These are phyloP conservation scores for Crocuta crocuta DNA, from an alignment of 2,113 vertebrate species.

Conservation along the genomic window DNA sequence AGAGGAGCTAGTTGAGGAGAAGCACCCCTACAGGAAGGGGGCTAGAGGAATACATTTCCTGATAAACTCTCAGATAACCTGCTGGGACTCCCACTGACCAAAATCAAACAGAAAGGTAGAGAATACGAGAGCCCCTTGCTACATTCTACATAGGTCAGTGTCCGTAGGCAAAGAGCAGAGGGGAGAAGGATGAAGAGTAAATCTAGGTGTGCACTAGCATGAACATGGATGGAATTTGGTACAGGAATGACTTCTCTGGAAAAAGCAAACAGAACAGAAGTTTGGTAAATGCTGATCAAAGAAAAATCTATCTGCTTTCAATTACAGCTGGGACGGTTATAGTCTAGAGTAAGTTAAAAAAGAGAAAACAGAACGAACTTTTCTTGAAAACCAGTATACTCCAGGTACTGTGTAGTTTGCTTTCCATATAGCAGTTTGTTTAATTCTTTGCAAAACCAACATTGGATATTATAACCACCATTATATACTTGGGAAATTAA, in stretches of 20 bases:
- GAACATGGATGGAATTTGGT: neutral
- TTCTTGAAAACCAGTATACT: neutral
- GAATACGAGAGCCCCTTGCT: neutral
- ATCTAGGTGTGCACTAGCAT: neutral
- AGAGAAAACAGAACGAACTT: neutral
- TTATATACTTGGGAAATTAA: neutral
- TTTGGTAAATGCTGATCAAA: conserved; percentile 3
- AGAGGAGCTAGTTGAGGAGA: neutral
- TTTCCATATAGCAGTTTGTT: neutral
- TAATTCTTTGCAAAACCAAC: neutral
- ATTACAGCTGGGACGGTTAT: neutral
- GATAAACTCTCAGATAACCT: neutral
- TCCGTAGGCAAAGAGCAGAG: neutral
- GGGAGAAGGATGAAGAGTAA: neutral
- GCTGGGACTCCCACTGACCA: neutral
- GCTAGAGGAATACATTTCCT: neutral
- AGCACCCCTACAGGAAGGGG: neutral
- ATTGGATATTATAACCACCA: neutral
- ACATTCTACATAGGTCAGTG: neutral
- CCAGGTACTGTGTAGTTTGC: neutral
- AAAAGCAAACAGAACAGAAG: neutral
- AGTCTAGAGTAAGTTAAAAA: neutral
- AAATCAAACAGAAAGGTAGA: neutral
- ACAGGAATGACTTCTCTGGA: neutral
- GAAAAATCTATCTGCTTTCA: neutral